phyloP scores from a whole-genome alignment of 2,797 vertebrate species.

The Eulemur coronatus region DNA sequence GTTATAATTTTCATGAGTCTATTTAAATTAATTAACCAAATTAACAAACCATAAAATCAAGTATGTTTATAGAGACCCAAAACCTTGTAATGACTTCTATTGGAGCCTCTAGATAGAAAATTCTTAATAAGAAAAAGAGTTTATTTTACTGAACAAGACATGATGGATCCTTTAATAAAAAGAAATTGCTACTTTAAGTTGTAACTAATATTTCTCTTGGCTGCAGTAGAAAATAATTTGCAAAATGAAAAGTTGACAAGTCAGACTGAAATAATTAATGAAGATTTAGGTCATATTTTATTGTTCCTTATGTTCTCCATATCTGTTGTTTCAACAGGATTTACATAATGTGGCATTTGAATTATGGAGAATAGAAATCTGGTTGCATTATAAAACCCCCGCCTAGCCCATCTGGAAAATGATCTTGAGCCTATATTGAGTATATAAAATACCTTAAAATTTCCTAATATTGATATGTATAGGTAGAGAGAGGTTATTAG shows the following conservation, averaged over 20 bases:
- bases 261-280: slow-evolving; percentile 68
- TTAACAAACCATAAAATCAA: slow-evolving; percentile 63
- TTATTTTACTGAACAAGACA: slow-evolving; percentile 63
- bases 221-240: slow-evolving; percentile 61
- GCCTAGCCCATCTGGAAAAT: slow-evolving; percentile 23
- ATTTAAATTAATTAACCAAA: slow-evolving; percentile 69
- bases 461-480: background rate
- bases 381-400: background rate
- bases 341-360: slow-evolving; percentile 61
- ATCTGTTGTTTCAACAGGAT: slow-evolving; percentile 59
- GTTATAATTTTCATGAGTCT: slow-evolving; percentile 55
- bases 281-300: slow-evolving; percentile 68
- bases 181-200: slow-evolving; percentile 65
- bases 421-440: background rate
- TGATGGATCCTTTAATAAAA: slow-evolving; percentile 68
- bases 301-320: slow-evolving; percentile 55
- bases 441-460: slow-evolving; percentile 33
- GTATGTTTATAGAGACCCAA: slow-evolving; percentile 46
- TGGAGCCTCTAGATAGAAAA: slow-evolving; percentile 45
- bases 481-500: background rate
- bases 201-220: slow-evolving; percentile 65
- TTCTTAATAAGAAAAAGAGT: slow-evolving; percentile 39
- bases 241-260: slow-evolving; percentile 63
- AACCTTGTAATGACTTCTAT: slow-evolving; percentile 46
- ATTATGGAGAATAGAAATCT: slow-evolving; percentile 46